Conservation (phyloP, 2,113 vertebrate species). For the Brachypodius melanocephalos region DNA sequence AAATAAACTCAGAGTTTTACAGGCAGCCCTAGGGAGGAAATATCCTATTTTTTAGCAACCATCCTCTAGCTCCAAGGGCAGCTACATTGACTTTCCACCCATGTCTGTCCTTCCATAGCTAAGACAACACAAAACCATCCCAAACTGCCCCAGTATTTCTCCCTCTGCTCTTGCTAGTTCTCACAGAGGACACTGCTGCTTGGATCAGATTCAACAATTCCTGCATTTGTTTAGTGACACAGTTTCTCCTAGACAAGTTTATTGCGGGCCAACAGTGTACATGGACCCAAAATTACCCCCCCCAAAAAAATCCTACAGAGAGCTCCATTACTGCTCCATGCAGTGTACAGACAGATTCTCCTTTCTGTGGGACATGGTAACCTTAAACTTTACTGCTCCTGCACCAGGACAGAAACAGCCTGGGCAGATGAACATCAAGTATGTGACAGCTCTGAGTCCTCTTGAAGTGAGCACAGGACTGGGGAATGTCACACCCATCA, state of each 20-base stretch:
- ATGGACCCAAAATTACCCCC: not conserved
- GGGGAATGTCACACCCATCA: not conserved
- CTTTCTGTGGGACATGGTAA: not conserved
- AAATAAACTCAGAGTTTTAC: not conserved
- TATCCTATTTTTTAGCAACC: not conserved
- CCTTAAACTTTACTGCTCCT: not conserved
- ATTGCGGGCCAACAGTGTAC: not conserved
- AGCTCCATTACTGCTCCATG: not conserved
- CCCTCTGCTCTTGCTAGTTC: not conserved
- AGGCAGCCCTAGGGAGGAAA: not conserved
- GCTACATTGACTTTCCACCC: not conserved
- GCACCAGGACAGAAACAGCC: not conserved
- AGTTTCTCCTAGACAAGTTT: not conserved
- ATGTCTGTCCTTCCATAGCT: not conserved
- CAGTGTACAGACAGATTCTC: not conserved
- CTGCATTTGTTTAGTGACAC: not conserved
- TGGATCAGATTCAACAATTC: not conserved
- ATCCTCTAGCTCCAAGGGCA: not conserved
- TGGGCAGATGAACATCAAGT: not conserved
- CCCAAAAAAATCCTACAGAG: not conserved
- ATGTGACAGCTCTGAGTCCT: not conserved
- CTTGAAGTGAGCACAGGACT: not conserved
- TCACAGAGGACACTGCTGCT: not conserved
- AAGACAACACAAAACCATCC: not conserved
- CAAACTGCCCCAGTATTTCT: not conserved